Conservation (phyloP, 2,888 invertebrate species). For the Clunio marinus region DNA sequence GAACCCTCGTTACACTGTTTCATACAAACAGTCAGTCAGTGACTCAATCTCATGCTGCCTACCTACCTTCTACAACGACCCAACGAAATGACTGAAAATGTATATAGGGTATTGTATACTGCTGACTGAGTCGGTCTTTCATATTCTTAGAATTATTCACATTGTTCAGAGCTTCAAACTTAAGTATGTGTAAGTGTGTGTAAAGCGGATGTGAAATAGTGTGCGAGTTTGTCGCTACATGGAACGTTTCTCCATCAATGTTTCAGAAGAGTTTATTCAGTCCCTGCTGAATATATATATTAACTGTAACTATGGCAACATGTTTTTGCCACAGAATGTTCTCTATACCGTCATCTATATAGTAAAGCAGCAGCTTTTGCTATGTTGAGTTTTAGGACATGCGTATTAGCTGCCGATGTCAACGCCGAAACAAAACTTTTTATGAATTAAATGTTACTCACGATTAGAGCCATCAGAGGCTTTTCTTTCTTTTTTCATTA, state of each 20-base stretch:
- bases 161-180: slow-evolving; percentile 22
- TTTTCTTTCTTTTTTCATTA: not conserved
- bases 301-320: slow-evolving; percentile 39
- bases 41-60: slow-evolving; percentile 34
- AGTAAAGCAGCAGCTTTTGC: slow-evolving; percentile 21
- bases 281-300: slow-evolving; percentile 39
- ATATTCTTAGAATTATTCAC: slow-evolving; percentile 38
- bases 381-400: slow-evolving; percentile 39
- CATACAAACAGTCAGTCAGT: slow-evolving; percentile 8
- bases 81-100: slow-evolving; percentile 29
- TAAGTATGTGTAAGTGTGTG: slow-evolving; percentile 4
- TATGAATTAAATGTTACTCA: slow-evolving; percentile 39
- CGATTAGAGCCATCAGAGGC: slow-evolving; percentile 28
- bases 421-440: slow-evolving; percentile 5
- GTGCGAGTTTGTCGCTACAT: not conserved
- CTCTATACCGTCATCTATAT: slow-evolving; percentile 26
- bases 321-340: slow-evolving; percentile 39
- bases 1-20: not conserved
- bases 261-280: slow-evolving; percentile 30
- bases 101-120: slow-evolving; percentile 25
- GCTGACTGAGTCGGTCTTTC: slow-evolving; percentile 30
- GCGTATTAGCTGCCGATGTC: slow-evolving; percentile 24
- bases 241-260: slow-evolving; percentile 31
- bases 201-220: not conserved
- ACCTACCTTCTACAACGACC: slow-evolving; percentile 36